Evolutionary conservation across 2,113 vertebrate species (phyloP).

Genomic region (Tiliqua scincoides): DNA sequence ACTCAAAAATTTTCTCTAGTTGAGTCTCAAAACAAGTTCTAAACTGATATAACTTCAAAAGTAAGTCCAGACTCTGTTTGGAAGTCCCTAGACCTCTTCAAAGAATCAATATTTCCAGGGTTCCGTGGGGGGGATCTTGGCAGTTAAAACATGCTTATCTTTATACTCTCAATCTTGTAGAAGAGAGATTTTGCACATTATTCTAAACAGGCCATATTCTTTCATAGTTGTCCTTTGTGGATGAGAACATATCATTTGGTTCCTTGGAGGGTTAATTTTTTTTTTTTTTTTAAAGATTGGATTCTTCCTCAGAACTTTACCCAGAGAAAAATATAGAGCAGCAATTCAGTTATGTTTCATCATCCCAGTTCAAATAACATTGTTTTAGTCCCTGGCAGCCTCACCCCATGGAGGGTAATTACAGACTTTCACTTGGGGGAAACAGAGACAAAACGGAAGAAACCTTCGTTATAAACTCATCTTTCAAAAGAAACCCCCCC

Average conservation of each 20-base stretch:
- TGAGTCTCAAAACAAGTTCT: neutral
- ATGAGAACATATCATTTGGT: neutral
- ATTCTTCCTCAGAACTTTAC: constrained; percentile 63
- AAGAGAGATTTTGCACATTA: neutral
- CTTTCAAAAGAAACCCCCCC: constrained; percentile 65
- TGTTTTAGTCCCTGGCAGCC: constrained; percentile 75
- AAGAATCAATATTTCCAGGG: neutral
- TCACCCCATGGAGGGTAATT: constrained; percentile 78
- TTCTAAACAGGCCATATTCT: neutral
- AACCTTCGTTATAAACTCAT: constrained; percentile 77
- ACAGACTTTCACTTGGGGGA: constrained; percentile 73
- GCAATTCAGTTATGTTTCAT: constrained; percentile 79
- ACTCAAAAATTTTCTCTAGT: no score
- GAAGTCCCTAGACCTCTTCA: neutral
- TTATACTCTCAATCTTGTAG: neutral
- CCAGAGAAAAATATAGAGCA: constrained; percentile 73
- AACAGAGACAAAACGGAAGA: constrained; percentile 66
- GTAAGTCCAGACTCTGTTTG: neutral
- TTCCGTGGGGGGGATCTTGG: neutral
- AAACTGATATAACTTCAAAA: neutral
- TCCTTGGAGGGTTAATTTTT: constrained; percentile 68
- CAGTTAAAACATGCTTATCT: neutral
- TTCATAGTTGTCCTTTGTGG: neutral
- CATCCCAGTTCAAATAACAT: constrained; percentile 81
- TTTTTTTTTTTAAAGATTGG: neutral